Base-by-base conservation (phyloP, 2,888 invertebrate species). In the Hylaea fasciaria region DNA sequence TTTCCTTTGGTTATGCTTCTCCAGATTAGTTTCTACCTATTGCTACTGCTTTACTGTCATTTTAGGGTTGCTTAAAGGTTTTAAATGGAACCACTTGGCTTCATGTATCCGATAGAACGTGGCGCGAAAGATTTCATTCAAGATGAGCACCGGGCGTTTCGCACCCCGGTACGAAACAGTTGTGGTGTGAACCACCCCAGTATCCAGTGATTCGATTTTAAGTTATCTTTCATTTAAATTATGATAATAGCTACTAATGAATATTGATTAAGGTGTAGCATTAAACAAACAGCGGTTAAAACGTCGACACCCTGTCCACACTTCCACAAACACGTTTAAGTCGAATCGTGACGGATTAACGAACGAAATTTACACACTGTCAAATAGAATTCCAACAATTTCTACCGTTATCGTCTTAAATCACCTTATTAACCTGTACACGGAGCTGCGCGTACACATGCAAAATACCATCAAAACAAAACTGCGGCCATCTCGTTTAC, bases 341-440 rank as follows among this genome's bases (percentile, higher is more conserved):
- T 54, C 56, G 41, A 60, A 54, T 66, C 55, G 53, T 59, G 64
- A 64, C 57, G 39, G 43, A 56, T 51, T 56, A 61, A 56, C 61
- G 47, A 56, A 56, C 52, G 9, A 64, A 66, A 64, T 61, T 65
- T 67, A 70, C 70, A 68, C 69, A 70, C 67, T 78, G 72, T 78
- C 72, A 59, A 73, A 70, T 66, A 72, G 66, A 65, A 72, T 69
- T 66, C 64, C 68, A 66, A 73, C 73, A 60, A 69, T 69, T 66
- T 67, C 65, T 69, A 74, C 81, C 80, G 85, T 82, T 85, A 84
- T 78, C 78, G 70, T 66, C 74, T 78, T 74, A 81, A 78, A 83
- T 79, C 80, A 72, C 72, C 83, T 83, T 85, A 83, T 83, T 83
- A 84, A 78, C 75, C 72, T 50, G 70, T 71, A 74, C 79, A 78